Base-by-base conservation (phyloP, 2,888 invertebrate species). In the Sminthurinus aureus region DNA sequence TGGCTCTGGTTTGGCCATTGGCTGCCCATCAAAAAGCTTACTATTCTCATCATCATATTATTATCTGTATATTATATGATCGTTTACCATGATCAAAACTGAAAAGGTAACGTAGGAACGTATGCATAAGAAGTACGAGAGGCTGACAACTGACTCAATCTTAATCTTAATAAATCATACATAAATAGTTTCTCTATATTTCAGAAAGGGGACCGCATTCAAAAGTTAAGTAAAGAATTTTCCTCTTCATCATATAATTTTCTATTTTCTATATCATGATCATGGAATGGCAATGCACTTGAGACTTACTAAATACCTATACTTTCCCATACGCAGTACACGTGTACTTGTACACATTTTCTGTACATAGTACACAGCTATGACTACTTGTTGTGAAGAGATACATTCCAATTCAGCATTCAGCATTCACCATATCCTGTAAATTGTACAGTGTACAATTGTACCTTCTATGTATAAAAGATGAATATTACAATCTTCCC, bases 111-210 rank as follows among this genome's bases (percentile, higher is more conserved):
- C 1, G 6, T 38, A 38, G 38, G 38, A 38, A 6, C 38, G 38
- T 38, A n/a, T n/a, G 38, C 6, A 4, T 38, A 1, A 38, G 38
- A 38, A 38, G 6, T 1, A 38, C 6, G 38, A 38, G 38, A 24
- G 15, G 24, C 20, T 71, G 71, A 71, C 71, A 71, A 71, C 71
- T 71, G 71, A 71, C 71, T 71, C 71, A 71, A 71, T 71, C 71
- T 71, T 71, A 71, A 71, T 71, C 71, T 71, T 71, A 71, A 71
- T 71, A 71, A 71, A 71, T 71, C 71, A 71, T 71, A 71, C 71
- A 71, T 71, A 71, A 71, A 71, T 71, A 71, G 22, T 71, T 71
- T 15, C 24, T 24, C 24, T 24, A 18, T 58, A 58, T 18, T 58
- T 58, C 15, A 71, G 26, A 71, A 71, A 38, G 38, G 38, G 20